phyloP scores from a whole-genome alignment of 2,797 vertebrate species.

The Alosa sapidissima region DNA sequence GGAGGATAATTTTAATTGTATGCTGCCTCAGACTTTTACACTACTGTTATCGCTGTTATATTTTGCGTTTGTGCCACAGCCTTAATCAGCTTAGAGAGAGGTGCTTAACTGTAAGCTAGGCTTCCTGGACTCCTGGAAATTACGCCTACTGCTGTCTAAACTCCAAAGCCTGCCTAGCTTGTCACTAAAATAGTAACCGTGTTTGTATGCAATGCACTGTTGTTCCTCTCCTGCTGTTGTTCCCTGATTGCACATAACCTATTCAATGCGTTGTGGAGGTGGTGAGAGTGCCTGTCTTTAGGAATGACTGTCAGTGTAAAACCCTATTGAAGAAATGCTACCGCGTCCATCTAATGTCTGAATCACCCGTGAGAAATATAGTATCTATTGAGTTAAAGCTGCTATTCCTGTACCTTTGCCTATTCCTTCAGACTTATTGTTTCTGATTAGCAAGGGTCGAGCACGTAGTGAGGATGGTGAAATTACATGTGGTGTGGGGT shows the following conservation, averaged over 20 bases:
- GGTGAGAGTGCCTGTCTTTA: background rate
- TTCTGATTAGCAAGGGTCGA: background rate
- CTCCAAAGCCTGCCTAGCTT: background rate
- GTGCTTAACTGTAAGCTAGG: constrained; percentile 18
- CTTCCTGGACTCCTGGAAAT: background rate
- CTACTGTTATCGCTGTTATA: background rate
- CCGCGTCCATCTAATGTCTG: background rate
- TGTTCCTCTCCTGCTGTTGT: background rate
- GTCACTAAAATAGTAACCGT: background rate
- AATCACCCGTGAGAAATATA: background rate
- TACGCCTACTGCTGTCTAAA: constrained; percentile 13
- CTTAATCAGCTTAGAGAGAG: constrained; percentile 20
- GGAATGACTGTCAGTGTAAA: background rate
- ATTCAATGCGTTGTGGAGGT: background rate
- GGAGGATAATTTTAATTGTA: background rate
- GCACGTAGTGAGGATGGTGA: background rate
- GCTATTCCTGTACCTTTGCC: background rate
- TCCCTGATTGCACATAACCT: background rate
- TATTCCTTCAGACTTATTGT: background rate
- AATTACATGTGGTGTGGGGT: background rate
- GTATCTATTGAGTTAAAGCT: background rate
- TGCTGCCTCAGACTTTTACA: background rate
- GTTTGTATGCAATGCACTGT: background rate
- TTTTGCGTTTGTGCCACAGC: background rate
- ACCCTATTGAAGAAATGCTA: background rate